phyloP scores from a whole-genome alignment of 1,140 invertebrate species.

The Linepithema humile region DNA sequence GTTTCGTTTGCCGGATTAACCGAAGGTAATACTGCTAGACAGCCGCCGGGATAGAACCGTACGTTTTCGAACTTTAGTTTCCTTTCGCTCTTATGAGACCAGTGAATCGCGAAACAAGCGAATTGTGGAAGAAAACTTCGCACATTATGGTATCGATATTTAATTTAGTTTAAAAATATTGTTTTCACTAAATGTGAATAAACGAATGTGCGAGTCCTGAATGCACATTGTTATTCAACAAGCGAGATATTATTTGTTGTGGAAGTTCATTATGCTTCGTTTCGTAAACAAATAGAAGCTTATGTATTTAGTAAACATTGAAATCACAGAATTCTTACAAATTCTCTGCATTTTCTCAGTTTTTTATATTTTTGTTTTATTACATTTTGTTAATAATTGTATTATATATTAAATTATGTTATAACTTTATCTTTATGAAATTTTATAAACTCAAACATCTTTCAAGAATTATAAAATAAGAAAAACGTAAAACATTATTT shows the following conservation, averaged over 20 bases:
- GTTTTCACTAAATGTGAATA: background rate
- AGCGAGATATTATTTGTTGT: background rate
- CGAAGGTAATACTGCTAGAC: constrained; percentile 40
- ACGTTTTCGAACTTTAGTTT: constrained; percentile 41
- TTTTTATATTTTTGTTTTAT: background rate
- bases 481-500: too few species aligned
- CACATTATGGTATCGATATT: too few species aligned
- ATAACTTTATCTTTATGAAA: too few species aligned
- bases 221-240: background rate
- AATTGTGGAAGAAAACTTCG: background rate
- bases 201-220: background rate
- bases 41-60: constrained; percentile 45
- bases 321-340: background rate
- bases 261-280: background rate
- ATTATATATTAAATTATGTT: too few species aligned
- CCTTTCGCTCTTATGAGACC: background rate
- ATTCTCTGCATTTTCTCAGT: background rate
- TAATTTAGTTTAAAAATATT: background rate
- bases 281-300: background rate
- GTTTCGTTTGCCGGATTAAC: constrained; percentile 56
- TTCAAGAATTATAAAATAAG: too few species aligned
- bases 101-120: constrained; percentile 3
- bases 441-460: too few species aligned
- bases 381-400: too few species aligned
- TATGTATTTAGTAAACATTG: background rate